Percentiles rank a stretch among this genome's conserved stretches.
Evolutionary conservation across 2,888 invertebrate species (phyloP).

Genomic region (Agrochola macilenta): DNA sequence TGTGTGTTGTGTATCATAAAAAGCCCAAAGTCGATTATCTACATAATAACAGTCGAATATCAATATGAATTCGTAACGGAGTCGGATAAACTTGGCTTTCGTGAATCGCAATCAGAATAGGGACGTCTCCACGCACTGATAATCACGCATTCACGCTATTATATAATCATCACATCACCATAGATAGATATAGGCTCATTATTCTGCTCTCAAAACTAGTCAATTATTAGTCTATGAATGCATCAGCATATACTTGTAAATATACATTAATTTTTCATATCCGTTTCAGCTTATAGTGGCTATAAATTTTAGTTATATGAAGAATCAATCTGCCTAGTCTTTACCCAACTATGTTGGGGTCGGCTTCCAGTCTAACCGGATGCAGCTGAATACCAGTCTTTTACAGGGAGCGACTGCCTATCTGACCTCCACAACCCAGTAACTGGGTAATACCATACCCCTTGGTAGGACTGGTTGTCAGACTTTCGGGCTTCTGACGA

Average conservation of each 20-base stretch:
- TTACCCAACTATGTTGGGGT: no score
- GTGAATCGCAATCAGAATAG: constrained; percentile 65
- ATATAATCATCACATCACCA: constrained; percentile 62
- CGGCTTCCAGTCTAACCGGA: no score
- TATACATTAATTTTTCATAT: neutral
- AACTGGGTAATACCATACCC: no score
- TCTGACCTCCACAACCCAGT: no score
- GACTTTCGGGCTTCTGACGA: no score
- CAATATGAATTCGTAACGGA: neutral
- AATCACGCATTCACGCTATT: constrained; percentile 69
- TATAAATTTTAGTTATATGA: neutral
- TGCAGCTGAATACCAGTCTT: no score
- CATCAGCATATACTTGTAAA: neutral
- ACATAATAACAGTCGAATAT: neutral
- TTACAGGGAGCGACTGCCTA: no score
- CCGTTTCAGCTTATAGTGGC: constrained; percentile 11
- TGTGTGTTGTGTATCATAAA: neutral
- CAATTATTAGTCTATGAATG: constrained; percentile 46
- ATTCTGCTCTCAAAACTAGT: constrained; percentile 40
- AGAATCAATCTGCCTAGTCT: no score
- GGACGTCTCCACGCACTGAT: constrained; percentile 70
- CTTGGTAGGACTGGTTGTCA: no score
- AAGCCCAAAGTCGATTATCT: neutral
- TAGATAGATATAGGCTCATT: constrained; percentile 37
- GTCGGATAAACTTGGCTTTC: neutral